Percentiles rank a stretch among this genome's conserved stretches.
Evolutionary conservation across 2,888 invertebrate genomes (phyloP).

Genomic region (Cryptosula pallasiana): DNA sequence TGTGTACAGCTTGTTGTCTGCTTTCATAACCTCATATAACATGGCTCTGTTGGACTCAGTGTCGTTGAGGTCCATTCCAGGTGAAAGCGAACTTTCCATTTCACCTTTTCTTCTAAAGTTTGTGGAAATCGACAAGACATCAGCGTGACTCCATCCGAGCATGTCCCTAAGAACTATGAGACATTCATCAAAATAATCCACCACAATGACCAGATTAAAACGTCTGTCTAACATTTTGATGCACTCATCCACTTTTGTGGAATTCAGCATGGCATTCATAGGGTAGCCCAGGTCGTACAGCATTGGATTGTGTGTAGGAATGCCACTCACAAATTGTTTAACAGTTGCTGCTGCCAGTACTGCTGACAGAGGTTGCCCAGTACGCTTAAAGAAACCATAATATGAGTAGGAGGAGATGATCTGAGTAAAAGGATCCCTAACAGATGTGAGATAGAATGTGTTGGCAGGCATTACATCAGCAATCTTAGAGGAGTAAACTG

Average conservation of each 20-base stretch:
- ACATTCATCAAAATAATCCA: constrained; percentile 20
- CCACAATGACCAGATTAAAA: constrained; percentile 7
- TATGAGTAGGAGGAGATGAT: background rate
- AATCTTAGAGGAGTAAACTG: background rate
- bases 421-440: background rate
- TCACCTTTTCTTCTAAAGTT: background rate
- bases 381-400: background rate
- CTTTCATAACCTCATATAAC: background rate
- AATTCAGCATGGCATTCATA: background rate
- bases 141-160: background rate
- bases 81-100: background rate
- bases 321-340: background rate
- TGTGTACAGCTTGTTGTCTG: background rate
- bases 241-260: background rate
- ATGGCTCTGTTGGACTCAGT: background rate
- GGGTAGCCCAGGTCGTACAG: background rate
- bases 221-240: constrained; percentile 1
- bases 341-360: background rate
- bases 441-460: constrained; percentile 3
- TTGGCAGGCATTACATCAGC: background rate
- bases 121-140: background rate
- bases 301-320: background rate
- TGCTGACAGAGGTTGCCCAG: background rate
- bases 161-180: constrained; percentile 3
- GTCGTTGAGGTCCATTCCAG: background rate